Conservation (phyloP, 2,888 invertebrate species). For the Baronia brevicornis region DNA sequence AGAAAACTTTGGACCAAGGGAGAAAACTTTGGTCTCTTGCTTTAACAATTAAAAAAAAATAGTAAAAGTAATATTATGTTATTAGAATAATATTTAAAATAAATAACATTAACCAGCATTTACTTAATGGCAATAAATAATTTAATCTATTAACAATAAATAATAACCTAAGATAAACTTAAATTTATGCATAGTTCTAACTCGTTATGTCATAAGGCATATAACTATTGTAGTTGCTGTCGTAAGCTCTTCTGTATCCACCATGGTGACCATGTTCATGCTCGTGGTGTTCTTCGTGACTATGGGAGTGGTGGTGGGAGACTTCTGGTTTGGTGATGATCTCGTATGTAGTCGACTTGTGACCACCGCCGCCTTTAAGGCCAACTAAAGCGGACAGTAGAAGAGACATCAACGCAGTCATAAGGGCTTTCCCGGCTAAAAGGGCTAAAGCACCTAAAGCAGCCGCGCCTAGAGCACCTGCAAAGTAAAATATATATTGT, state of each 20-base stretch:
- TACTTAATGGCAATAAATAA: slow-evolving; percentile 30
- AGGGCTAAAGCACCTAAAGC: slow-evolving; percentile 84
- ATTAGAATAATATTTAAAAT: not conserved
- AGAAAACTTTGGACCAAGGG: too few relatives aligned
- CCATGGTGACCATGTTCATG: slow-evolving; percentile 71
- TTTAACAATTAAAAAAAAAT: too few relatives aligned
- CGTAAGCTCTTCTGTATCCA: slow-evolving; percentile 74
- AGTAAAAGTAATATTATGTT: too few relatives aligned
- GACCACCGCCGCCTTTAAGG: slow-evolving; percentile 81
- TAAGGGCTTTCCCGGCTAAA: slow-evolving; percentile 88
- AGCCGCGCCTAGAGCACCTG: slow-evolving; percentile 81
- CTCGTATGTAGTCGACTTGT: slow-evolving; percentile 86
- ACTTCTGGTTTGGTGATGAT: slow-evolving; percentile 89
- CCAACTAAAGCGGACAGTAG: slow-evolving; percentile 85
- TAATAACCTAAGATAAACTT: slow-evolving; percentile 22
- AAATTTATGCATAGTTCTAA: slow-evolving; percentile 12
- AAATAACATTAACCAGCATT: slow-evolving; percentile 15
- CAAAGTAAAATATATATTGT: slow-evolving; percentile 14
- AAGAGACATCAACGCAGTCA: slow-evolving; percentile 87
- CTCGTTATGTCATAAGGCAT: slow-evolving; percentile 56
- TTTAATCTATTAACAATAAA: slow-evolving; percentile 24
- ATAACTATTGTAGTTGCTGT: slow-evolving; percentile 58
- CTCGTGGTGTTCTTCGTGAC: slow-evolving; percentile 79
- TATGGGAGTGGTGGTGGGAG: slow-evolving; percentile 81
- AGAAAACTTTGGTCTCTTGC: too few relatives aligned